phyloP scores from a whole-genome alignment of 2,888 invertebrate genomes.

The Liodrosophila aerea region DNA sequence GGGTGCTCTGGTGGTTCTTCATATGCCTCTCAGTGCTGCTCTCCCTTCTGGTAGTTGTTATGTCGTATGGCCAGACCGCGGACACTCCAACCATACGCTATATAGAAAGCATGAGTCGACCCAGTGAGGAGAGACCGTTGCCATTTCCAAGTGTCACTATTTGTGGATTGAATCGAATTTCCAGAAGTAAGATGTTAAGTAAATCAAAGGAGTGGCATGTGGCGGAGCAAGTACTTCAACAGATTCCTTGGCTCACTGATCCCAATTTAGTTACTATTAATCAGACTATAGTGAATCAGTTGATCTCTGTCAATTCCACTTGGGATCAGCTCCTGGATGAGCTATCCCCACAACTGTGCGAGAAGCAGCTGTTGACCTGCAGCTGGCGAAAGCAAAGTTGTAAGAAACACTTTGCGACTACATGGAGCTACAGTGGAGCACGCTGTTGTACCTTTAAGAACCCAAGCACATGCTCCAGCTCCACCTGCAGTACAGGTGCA shows the following conservation, averaged over 20 bases:
- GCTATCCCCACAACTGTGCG: constrained; percentile 84
- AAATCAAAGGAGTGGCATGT: constrained; percentile 82
- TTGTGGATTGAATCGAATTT: constrained; percentile 84
- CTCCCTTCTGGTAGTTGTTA: constrained; percentile 83
- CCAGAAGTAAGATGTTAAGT: constrained; percentile 72
- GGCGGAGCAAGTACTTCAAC: constrained; percentile 26
- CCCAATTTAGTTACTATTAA: neutral
- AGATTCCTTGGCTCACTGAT: constrained; percentile 52
- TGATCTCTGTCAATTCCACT: constrained; percentile 4
- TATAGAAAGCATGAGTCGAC: constrained; percentile 82
- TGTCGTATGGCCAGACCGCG: constrained; percentile 84
- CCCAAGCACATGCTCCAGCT: constrained; percentile 83
- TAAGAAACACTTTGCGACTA: constrained; percentile 83
- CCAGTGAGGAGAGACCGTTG: constrained; percentile 82
- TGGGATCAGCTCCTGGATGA: constrained; percentile 53
- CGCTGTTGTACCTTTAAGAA: constrained; percentile 87
- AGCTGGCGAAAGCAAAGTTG: constrained; percentile 86
- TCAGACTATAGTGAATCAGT: neutral
- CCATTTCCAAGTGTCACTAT: constrained; percentile 84
- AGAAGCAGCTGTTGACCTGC: constrained; percentile 83
- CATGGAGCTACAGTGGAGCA: constrained; percentile 82
- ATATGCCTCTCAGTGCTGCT: constrained; percentile 83
- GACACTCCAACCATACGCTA: constrained; percentile 85
- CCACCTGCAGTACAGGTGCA: constrained; percentile 86
- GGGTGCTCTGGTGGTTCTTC: constrained; percentile 84